Evolutionary conservation across 2,797 vertebrate species (phyloP), one percentile per base, ranked within the genome.

Genomic region (Oryzias sinensis): DNA sequence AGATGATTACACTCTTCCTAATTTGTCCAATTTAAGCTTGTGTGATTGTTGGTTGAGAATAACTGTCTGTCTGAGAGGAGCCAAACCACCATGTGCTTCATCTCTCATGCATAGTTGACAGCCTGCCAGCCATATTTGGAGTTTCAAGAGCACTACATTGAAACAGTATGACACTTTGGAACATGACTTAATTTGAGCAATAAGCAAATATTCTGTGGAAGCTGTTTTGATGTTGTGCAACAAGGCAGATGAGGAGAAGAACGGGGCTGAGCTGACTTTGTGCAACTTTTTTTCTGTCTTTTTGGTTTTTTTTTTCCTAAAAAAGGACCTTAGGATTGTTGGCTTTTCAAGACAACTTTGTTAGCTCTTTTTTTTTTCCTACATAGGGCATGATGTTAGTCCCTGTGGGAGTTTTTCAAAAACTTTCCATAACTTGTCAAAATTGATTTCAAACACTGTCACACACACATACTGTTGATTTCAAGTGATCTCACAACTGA

Each of bases 71-170:
- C 72, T 62, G 56, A 77, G 61, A 1, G 27, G 62, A 80, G 86
- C 81, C 86, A 86, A 87, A 88, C 85, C 83, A 59, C 78, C 65
- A 61, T 72, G 72, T 73, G 74, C 79, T 86, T 57, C 47, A 70
- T 75, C 65, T 83, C 74, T 70, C 72, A 75, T 73, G 65, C 83
- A 88, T 89, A 81, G 72, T 85, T 91, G 89, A 90, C 60, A 20
- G 52, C n/a, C 65, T 76, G 86, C 91, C 91, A 92, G 81, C 43
- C 65, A 75, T 79, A 84, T 89, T 89, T 87, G 66, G 81, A 78
- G 80, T 84, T 85, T 62, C 65, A 62, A 70, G 53, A 65, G 46
- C 63, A 62, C 80, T 64, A 43, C 49, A 82, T 77, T 85, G 79
- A 78, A 87, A 76, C 72, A 83, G 82, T 88, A 81, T 87, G 85